These are phyloP conservation scores for Labia minor DNA, from an alignment of 2,888 invertebrate genomes.

Conservation along the genomic window DNA sequence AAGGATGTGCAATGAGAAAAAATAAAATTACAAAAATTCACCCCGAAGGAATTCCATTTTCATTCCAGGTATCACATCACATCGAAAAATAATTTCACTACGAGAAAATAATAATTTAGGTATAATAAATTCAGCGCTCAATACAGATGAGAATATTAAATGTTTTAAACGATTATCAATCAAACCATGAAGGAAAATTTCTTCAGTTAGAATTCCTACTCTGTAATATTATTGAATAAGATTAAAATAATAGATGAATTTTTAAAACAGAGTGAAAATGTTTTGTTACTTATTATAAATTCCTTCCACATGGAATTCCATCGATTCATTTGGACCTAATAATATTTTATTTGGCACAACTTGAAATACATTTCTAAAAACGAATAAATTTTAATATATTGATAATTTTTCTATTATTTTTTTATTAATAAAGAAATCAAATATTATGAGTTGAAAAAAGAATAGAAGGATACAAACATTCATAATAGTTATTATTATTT, in stretches of 20 bases:
- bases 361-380: not conserved
- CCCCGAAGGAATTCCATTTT: conserved; percentile 41
- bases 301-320: conserved; percentile 38
- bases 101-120: conserved; percentile 46
- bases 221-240: too few relatives aligned
- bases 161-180: conserved; percentile 45
- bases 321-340: conserved; percentile 39
- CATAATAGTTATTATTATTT: too few relatives aligned
- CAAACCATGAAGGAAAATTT: conserved; percentile 47
- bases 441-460: too few relatives aligned
- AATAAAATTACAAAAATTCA: conserved; percentile 27
- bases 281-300: not conserved
- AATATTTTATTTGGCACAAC: conserved; percentile 29
- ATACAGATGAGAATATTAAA: conserved; percentile 40
- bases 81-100: conserved; percentile 40
- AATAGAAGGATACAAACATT: too few relatives aligned
- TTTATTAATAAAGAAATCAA: too few relatives aligned
- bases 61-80: conserved; percentile 41
- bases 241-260: too few relatives aligned
- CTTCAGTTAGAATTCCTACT: conserved; percentile 39
- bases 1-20: not conserved
- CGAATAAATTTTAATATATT: too few relatives aligned
- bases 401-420: too few relatives aligned
- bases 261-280: too few relatives aligned
- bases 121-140: conserved; percentile 47